These are phyloP conservation scores for Byasa hedistus DNA, from an alignment of 2,888 invertebrate genomes.

Conservation along the genomic window DNA sequence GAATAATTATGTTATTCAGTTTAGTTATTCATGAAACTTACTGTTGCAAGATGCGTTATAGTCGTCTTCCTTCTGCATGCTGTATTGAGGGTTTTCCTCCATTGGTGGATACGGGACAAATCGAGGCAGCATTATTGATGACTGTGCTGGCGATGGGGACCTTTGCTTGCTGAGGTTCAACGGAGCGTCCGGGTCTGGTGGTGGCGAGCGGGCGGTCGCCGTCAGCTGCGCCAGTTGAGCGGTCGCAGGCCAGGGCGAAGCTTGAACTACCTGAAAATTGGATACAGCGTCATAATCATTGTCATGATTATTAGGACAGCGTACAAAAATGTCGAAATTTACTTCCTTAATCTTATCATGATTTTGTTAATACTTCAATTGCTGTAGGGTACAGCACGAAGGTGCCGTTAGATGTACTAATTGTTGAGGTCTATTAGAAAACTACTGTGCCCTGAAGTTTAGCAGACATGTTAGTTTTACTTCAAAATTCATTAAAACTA, in stretches of 20 bases:
- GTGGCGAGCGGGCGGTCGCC: conserved; percentile 78
- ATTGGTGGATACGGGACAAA: conserved; percentile 76
- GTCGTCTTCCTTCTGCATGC: conserved; percentile 71
- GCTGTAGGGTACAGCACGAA: neutral
- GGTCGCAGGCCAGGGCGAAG: conserved; percentile 84
- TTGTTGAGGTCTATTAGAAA: neutral
- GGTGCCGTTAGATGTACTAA: neutral
- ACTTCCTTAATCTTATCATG: too few species aligned
- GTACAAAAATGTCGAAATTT: neutral
- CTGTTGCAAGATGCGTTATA: conserved; percentile 66
- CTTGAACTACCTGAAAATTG: conserved; percentile 67
- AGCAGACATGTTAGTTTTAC: too few species aligned
- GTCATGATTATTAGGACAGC: neutral
- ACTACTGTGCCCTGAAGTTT: neutral
- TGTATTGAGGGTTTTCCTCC: conserved; percentile 61
- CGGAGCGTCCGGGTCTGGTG: conserved; percentile 89
- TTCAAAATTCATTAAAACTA: too few species aligned
- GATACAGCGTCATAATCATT: neutral
- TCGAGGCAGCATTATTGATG: conserved; percentile 75
- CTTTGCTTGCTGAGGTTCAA: conserved; percentile 94
- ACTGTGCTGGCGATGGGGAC: conserved; percentile 79
- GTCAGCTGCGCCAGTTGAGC: conserved; percentile 87
- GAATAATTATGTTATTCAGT: too few species aligned
- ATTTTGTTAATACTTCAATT: too few species aligned
- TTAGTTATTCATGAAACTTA: conserved; percentile 44